Base-by-base conservation (phyloP, 2,888 invertebrate genomes). In the Drosophila nr. fundita region DNA sequence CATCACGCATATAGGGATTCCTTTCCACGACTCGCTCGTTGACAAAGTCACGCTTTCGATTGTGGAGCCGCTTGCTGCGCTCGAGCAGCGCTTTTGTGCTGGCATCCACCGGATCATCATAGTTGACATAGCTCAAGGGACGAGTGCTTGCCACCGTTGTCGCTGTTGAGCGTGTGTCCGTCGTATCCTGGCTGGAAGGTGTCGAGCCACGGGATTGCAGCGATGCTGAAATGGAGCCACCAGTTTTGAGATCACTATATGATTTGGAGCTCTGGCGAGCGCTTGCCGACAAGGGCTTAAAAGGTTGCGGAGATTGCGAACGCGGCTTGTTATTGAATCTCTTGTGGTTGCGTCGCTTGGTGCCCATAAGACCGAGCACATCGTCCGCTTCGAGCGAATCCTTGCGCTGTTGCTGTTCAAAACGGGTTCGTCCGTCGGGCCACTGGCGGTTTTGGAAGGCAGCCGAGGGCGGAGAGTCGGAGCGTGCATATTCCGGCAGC, bases 1-100 rank as follows among this genome's bases (percentile, higher is more conserved):
- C 91, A 52, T 92, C 91, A 24, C 91, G 91, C 75, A 93, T 90
- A 50, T 93, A 93, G 5, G 93, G 93, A 91, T 93, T 93, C 4
- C 91, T 91, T 29, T 92, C 93, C 15, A 87, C 92, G 1, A 92
- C 92, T 36, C 92, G 92, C 34, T 93, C 93, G 60, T 93, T 92
- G 49, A 93, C 92, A 73, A 93, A 93, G 4, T 93, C 93, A 29
- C 92, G 82, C 67, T 93, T 93, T 32, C 91, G 91, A 67, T 91
- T 89, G 34, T 93, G 93, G 53, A 93, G 63, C 49, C 90, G 89
- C 73, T 93, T 91, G 68, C 93, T 91, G 15, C 93, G 92, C 71
- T 93, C 92, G 24, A 93, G 82, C 32, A 93, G 72, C 29, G 91
- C 87, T 38, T 90, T 85, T 0, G 92, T 93, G 50, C 79, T 91